Evolutionary conservation across 2,797 vertebrate genomes (phyloP), one percentile per base, ranked within the genome.

Genomic region (Acropternis orthonyx): DNA sequence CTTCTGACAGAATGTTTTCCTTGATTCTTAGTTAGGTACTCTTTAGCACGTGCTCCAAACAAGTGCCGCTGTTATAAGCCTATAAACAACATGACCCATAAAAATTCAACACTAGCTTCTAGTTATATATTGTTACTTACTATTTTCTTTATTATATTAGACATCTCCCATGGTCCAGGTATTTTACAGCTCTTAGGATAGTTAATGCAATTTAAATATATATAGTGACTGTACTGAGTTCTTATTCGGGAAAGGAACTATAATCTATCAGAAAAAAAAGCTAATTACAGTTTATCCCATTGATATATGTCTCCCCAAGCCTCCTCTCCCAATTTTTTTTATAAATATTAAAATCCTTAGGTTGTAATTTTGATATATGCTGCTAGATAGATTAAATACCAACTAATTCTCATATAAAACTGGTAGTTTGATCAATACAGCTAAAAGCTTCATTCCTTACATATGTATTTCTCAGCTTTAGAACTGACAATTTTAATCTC

Each of bases 121-220:
- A 76, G 76, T 90, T 93, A 86, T 76, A 88, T 92, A 95, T 86
- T 59, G 85, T 88, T 90, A 94, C 77, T 82, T 95, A 86, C 71
- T 95, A 76, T 94, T 95, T 94, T 69, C 90, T 92, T 90, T 93
- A 96, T 92, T 93, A 76, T 91, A 94, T 93, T 91, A 92, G 88
- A 93, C 80, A 84, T 85, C 66, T 92, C 90, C 77, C 78, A 79
- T 92, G 75, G 56, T 93, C 63, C 78, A 95, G 88, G 83, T 93
- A 91, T 92, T 95, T 93, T 94, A 94, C 88, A 95, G 71, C 74
- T 95, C 49, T 82, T 92, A 94, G 52, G 65, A 89, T 79, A 93
- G 79, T 94, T 95, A 95, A 92, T 90, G 67, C 80, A 94, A 92
- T 95, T 93, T 95, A 89, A 95, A 95, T 89, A 94, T 81, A 88